Evolutionary conservation across 2,113 vertebrate species (phyloP).

Genomic region (Tretioscincus oriximinensis): DNA sequence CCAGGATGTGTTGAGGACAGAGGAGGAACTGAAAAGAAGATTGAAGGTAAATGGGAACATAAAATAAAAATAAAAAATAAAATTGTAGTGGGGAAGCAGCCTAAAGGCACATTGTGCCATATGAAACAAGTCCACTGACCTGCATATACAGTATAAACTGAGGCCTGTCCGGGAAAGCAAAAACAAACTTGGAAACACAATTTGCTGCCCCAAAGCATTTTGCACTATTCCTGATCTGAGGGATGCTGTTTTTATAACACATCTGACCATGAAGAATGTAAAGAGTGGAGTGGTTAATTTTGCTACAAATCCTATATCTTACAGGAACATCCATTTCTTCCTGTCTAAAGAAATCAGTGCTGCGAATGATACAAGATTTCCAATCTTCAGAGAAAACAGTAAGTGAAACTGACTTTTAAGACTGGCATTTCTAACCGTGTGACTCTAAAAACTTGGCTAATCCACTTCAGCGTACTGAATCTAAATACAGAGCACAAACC

Average conservation of each 20-base stretch:
- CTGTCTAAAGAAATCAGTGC: conserved; percentile 1
- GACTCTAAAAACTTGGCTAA: conserved; percentile 31
- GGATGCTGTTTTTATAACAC: neutral
- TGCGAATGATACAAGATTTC: neutral
- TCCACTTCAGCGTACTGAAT: neutral
- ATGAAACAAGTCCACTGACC: too few relatives aligned
- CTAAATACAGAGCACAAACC: neutral
- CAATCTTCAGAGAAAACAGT: neutral
- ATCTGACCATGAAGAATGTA: neutral
- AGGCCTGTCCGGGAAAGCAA: too few relatives aligned
- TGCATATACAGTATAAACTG: too few relatives aligned
- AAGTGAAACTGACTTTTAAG: neutral
- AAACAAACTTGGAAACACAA: too few relatives aligned
- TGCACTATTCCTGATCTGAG: too few relatives aligned
- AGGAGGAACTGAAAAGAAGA: too few relatives aligned
- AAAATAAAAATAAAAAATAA: too few relatives aligned
- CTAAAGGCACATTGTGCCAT: too few relatives aligned
- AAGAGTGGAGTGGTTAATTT: neutral
- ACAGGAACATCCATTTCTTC: neutral
- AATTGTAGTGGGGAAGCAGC: too few relatives aligned
- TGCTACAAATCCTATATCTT: neutral
- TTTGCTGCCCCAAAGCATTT: too few relatives aligned
- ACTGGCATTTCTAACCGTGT: conserved; percentile 17
- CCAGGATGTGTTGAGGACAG: too few relatives aligned
- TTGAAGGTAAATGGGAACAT: too few relatives aligned